Conservation (phyloP, 1,140 invertebrate species). For the Pentalonia nigronervosa region DNA sequence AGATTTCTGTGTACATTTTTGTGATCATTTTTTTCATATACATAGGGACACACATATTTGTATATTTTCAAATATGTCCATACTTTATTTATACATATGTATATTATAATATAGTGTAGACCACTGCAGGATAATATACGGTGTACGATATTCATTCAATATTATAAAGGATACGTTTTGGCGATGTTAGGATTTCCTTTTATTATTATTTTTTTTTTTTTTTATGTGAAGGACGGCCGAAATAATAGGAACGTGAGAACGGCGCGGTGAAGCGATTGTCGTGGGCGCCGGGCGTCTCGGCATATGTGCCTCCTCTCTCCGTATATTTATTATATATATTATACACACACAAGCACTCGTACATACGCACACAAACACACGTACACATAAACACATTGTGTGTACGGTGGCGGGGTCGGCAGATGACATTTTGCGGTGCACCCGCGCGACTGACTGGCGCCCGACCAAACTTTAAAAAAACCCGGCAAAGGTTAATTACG, state of each 20-base stretch:
- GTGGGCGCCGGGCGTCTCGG: conserved; percentile 48
- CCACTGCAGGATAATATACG: neutral
- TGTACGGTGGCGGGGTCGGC: conserved; percentile 36
- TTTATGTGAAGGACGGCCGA: conserved; percentile 14
- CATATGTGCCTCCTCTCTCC: neutral
- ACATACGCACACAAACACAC: too few relatives aligned
- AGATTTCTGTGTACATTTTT: neutral
- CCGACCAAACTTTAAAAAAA: conserved; percentile 52
- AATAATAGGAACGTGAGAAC: conserved; percentile 56
- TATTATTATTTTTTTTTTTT: neutral
- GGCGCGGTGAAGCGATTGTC: conserved; percentile 14
- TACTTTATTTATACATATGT: neutral
- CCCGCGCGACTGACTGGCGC: conserved; percentile 55
- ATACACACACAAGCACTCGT: neutral
- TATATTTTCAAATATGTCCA: neutral
- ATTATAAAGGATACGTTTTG: neutral
- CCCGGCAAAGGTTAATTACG: conserved; percentile 55
- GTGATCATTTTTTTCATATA: neutral
- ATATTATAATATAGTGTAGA: neutral
- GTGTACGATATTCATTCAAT: neutral
- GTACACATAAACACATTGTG: neutral
- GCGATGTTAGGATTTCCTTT: neutral
- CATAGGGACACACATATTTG: neutral
- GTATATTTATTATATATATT: conserved; percentile 26
- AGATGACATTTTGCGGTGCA: conserved; percentile 58